Percentiles rank a stretch among this genome's conserved stretches.
Conservation (phyloP, 2,113 vertebrate genomes). For the Otis tarda region DNA sequence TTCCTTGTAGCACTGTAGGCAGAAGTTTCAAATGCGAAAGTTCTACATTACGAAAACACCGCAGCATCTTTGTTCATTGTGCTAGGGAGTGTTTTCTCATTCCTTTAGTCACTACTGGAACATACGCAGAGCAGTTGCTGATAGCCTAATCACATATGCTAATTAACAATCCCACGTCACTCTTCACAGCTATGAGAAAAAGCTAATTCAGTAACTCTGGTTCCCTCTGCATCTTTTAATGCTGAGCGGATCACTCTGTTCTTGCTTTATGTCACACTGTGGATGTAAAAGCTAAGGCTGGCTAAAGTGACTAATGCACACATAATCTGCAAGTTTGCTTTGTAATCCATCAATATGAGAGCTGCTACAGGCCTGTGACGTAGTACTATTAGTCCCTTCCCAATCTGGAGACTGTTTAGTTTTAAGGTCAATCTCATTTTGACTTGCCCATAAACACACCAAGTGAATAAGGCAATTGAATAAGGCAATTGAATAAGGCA, state of each 20-base stretch:
- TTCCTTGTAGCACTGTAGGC: neutral
- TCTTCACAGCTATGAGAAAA: neutral
- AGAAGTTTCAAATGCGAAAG: neutral
- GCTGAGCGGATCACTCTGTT: neutral
- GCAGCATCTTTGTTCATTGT: neutral
- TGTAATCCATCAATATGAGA: neutral
- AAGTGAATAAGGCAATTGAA: neutral
- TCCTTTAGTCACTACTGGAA: neutral
- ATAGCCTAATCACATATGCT: neutral
- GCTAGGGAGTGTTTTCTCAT: neutral
- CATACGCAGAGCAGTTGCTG: neutral
- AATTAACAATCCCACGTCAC: neutral
- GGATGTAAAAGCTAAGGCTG: neutral
- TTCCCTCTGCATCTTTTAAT: neutral
- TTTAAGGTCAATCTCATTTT: neutral
- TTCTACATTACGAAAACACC: neutral
- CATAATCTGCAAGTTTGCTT: neutral
- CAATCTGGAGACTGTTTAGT: neutral
- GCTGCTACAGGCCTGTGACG: neutral
- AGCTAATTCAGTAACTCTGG: neutral
- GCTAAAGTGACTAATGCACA: neutral
- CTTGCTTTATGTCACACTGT: neutral
- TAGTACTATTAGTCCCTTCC: rapidly evolving
- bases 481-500: neutral
- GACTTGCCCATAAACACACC: neutral